Conservation (phyloP, 1,140 invertebrate species). For the Eciton burchellii region DNA sequence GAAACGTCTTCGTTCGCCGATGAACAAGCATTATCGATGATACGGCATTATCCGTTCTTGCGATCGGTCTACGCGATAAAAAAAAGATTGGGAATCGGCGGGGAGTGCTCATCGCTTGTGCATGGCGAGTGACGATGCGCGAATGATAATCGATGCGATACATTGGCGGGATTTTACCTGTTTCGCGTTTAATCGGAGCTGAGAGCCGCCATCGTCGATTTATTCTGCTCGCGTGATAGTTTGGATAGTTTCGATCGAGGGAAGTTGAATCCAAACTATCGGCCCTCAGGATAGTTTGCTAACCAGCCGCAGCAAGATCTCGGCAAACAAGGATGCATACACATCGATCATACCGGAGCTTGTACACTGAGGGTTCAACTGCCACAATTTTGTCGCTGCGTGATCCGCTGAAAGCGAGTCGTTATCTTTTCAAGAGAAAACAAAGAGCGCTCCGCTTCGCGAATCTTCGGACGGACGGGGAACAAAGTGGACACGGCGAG, state of each 20-base stretch:
- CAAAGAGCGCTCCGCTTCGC: background rate
- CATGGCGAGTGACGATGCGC: background rate
- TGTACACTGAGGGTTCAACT: too few species aligned
- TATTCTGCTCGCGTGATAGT: slow-evolving; percentile 16
- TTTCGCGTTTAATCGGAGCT: background rate
- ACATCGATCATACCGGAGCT: background rate
- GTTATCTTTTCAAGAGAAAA: background rate
- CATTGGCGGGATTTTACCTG: background rate
- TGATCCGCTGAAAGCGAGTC: background rate
- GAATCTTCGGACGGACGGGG: slow-evolving; percentile 17
- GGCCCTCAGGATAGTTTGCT: slow-evolving; percentile 28
- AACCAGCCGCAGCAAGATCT: slow-evolving; percentile 10
- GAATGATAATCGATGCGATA: background rate
- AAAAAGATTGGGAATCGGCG: background rate
- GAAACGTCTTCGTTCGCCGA: slow-evolving; percentile 9
- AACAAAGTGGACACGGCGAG: background rate
- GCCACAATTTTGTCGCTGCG: background rate
- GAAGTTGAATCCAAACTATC: background rate
- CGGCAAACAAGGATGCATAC: background rate
- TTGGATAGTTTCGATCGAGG: slow-evolving; percentile 25
- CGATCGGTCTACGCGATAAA: background rate
- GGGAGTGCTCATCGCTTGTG: background rate
- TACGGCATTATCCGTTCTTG: background rate
- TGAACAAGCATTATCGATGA: slow-evolving; percentile 1
- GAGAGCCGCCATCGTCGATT: background rate